Base-by-base conservation (phyloP, 1,140 invertebrate species). In the Oryzaephilus surinamensis region DNA sequence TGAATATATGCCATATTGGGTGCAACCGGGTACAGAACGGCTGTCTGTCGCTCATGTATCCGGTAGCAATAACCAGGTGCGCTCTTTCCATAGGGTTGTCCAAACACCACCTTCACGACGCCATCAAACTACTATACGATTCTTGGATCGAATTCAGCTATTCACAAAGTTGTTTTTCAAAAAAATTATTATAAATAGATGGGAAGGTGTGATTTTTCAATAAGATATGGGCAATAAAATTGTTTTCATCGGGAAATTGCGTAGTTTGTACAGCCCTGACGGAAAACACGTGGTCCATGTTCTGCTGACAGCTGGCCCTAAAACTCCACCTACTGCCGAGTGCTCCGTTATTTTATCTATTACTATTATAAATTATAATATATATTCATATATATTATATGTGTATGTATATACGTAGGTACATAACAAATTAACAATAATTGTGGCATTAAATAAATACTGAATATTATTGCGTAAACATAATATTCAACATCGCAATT, bases 11-110 rank as follows among this genome's bases (percentile, higher is more conserved):
- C 47, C 47, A 49, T 49, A 49, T 49, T 49, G 43, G 40, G 47
- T 49, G 47, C 34, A 46, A 49, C 43, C 39, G 36, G 40, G 40
- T 36, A 32, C 35, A 45, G 33, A 36, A 36, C 33, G 33, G 45
- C 34, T 43, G 47, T 42, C 47, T 46, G 47, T 45, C 47, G 43
- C 32, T 38, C 38, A 30, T 49, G 46, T 49, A 49, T 49, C 47
- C 47, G 47, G 47, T 49, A 48, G 31, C 30, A 34, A 45, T 40
- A 40, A 45, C 46, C 46, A 48, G 46, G 46, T 48, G 46, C 35
- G 46, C 39, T 38, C 36, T 17, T 43, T 38, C 34, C 32, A n/a
- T 34, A 47, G 45, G 45, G 45, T 32, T 47, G 45, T 47, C 45
- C 45, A 47, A 43, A 32, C 32, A 6, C 12, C 12, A 16, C 6